Evolutionary conservation across 2,888 invertebrate species (phyloP).

Genomic region (Ischnura elegans): DNA sequence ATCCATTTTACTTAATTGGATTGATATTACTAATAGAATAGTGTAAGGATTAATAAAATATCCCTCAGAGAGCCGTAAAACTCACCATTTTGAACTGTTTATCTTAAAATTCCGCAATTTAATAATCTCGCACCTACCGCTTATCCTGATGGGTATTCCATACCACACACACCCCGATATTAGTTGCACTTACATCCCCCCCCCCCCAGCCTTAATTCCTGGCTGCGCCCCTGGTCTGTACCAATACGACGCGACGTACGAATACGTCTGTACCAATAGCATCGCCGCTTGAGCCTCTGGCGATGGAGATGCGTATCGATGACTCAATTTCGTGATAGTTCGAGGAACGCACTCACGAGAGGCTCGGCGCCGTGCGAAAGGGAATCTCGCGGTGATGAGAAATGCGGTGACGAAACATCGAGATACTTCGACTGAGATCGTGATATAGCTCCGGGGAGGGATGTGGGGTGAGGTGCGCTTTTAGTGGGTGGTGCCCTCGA

Average conservation of each 20-base stretch:
- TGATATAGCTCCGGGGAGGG: not conserved
- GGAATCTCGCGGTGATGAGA: not conserved
- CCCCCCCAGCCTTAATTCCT: too few relatives aligned
- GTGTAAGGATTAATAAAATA: too few relatives aligned
- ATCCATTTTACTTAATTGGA: too few relatives aligned
- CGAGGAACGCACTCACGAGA: not conserved
- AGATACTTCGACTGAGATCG: not conserved
- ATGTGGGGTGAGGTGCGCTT: not conserved
- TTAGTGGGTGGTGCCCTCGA: not conserved
- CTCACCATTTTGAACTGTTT: too few relatives aligned
- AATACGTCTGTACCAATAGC: not conserved
- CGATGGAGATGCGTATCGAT: conserved; percentile 5
- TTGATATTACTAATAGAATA: too few relatives aligned
- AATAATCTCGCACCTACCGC: too few relatives aligned
- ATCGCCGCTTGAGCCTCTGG: not conserved
- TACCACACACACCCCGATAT: too few relatives aligned
- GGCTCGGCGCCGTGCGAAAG: not conserved
- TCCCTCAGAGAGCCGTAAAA: too few relatives aligned
- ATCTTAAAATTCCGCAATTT: too few relatives aligned
- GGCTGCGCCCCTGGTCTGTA: not conserved
- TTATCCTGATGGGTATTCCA: too few relatives aligned
- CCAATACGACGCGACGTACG: not conserved
- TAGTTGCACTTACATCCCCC: too few relatives aligned
- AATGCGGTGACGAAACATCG: not conserved
- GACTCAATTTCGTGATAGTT: not conserved